A percentile compares a stretch with the other conserved stretches of the same genome.
These are phyloP conservation scores for Acronicta aceris DNA, from an alignment of 2,888 invertebrate species.

Conservation along the genomic window DNA sequence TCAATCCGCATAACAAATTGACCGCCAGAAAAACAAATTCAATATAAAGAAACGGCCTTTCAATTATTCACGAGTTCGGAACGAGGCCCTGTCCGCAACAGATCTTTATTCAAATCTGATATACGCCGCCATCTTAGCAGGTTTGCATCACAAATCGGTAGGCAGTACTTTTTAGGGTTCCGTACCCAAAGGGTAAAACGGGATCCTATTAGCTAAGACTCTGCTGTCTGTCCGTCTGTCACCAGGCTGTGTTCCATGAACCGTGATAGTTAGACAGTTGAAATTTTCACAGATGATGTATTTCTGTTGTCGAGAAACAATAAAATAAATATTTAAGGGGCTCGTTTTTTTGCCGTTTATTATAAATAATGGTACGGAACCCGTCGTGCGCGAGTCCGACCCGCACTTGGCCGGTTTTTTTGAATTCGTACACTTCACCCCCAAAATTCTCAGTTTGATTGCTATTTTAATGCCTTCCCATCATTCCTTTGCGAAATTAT, in stretches of 20 bases:
- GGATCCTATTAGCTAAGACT: no score
- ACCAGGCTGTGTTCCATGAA: no score
- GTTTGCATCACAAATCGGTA: slow-evolving; percentile 88
- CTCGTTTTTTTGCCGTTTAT: no score
- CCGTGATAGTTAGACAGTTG: no score
- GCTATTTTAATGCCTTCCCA: slow-evolving; percentile 82
- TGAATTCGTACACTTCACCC: slow-evolving; percentile 75
- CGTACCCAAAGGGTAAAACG: no score
- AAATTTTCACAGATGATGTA: no score
- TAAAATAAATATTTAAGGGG: no score
- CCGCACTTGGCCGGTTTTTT: no score
- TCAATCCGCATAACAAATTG: slow-evolving; percentile 60
- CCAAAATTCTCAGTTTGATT: slow-evolving; percentile 85
- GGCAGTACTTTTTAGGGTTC: slow-evolving; percentile 82
- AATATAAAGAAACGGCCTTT: slow-evolving; percentile 56
- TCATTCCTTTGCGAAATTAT: slow-evolving; percentile 73
- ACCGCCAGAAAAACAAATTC: slow-evolving; percentile 58
- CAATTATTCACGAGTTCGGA: slow-evolving; percentile 60
- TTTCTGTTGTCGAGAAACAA: no score
- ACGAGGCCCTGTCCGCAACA: slow-evolving; percentile 56
- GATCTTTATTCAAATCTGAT: slow-evolving; percentile 82
- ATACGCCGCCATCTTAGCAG: slow-evolving; percentile 78
- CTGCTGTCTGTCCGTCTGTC: no score
- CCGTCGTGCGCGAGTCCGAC: no score
- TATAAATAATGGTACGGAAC: no score